phyloP scores from a whole-genome alignment of 92 coral and sea anemone genomes.

The Desmophyllum pertusum region DNA sequence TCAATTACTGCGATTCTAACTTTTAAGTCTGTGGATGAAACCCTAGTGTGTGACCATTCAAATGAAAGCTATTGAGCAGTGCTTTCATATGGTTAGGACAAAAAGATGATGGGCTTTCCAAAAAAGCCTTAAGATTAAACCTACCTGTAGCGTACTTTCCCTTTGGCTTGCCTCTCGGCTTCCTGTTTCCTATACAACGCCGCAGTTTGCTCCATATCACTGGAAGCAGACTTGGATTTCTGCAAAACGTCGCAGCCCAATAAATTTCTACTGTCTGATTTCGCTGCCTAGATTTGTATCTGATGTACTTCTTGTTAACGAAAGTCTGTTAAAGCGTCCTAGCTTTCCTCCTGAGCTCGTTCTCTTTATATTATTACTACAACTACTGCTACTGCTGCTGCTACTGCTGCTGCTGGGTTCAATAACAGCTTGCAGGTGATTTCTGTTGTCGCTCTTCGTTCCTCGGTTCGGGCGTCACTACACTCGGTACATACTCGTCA shows the following conservation, averaged over 20 bases:
- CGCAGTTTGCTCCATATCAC: constrained; percentile 43
- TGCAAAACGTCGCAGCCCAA: constrained; percentile 46
- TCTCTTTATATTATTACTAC: constrained; percentile 25
- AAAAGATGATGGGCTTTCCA: too few relatives aligned
- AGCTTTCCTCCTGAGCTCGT: constrained; percentile 39
- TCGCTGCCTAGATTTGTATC: constrained; percentile 50
- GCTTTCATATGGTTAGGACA: not conserved
- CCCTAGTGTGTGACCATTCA: not conserved
- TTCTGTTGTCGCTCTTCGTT: not conserved
- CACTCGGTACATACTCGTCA: constrained; percentile 79
- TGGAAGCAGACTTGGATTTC: constrained; percentile 69
- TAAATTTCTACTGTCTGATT: constrained; percentile 36
- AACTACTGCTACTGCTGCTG: not conserved
- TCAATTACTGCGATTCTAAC: too few relatives aligned
- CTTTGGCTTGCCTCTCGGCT: constrained; percentile 10
- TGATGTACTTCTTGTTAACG: constrained; percentile 65
- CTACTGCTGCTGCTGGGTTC: constrained; percentile 29
- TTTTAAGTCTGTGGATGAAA: not conserved
- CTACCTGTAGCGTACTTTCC: constrained; percentile 24
- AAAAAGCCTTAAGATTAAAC: not conserved
- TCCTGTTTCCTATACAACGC: constrained; percentile 27
- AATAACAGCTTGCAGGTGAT: constrained; percentile 28
- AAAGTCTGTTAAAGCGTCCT: constrained; percentile 9
- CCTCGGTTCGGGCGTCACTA: constrained; percentile 35
- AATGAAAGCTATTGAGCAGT: constrained; percentile 1